These are phyloP conservation scores for Gortyna flavago DNA, from an alignment of 2,888 invertebrate species.

Conservation along the genomic window DNA sequence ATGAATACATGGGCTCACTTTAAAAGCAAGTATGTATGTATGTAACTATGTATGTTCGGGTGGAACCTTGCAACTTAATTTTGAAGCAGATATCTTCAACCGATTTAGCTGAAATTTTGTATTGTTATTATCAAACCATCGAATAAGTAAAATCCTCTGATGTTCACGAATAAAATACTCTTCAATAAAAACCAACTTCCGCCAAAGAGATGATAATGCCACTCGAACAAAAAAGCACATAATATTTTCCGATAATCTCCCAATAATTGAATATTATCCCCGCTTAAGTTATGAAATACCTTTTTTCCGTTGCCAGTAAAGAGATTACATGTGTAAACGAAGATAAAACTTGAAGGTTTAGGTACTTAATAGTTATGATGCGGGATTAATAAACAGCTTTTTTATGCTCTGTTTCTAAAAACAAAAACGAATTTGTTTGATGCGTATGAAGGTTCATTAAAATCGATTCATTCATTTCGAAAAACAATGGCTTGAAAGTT, in stretches of 20 bases:
- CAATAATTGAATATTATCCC: constrained; percentile 57
- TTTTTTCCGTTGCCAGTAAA: constrained; percentile 21
- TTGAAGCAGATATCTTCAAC: too few species aligned
- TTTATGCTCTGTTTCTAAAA: too few species aligned
- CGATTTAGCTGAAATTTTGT: too few species aligned
- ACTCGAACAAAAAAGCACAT: constrained; percentile 28
- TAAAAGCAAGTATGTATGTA: too few species aligned
- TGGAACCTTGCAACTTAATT: too few species aligned
- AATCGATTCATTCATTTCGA: too few species aligned
- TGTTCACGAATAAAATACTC: background rate
- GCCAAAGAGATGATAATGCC: constrained; percentile 17
- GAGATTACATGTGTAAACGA: constrained; percentile 27
- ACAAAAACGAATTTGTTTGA: too few species aligned
- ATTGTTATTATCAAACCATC: too few species aligned
- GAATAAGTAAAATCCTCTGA: background rate
- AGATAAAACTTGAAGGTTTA: constrained; percentile 17
- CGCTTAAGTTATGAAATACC: constrained; percentile 36
- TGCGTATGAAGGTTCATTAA: too few species aligned
- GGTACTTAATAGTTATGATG: background rate
- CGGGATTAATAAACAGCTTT: background rate
- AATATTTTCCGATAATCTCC: constrained; percentile 58
- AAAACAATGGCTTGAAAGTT: too few species aligned
- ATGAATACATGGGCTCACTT: too few species aligned
- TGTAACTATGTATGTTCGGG: too few species aligned
- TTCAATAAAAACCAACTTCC: constrained; percentile 10